phyloP scores from a whole-genome alignment of 2,113 vertebrate genomes.

The Phainopepla nitens region DNA sequence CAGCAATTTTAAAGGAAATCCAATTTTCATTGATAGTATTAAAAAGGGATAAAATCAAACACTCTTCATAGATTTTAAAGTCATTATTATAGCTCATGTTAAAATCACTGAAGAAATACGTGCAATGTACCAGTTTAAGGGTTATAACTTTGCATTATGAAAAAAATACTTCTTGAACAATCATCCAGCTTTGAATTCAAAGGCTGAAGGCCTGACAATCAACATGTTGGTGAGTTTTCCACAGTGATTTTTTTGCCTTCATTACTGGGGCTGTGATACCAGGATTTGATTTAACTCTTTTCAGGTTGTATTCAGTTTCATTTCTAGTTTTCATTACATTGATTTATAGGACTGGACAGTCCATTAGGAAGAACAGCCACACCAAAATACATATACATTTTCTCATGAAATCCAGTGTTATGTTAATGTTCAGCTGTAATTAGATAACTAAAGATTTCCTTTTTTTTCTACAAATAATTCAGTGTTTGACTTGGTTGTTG shows the following conservation, averaged over 20 bases:
- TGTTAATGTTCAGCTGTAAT: background rate
- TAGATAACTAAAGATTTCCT: background rate
- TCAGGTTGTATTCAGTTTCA: background rate
- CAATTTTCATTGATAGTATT: background rate
- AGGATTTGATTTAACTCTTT: background rate
- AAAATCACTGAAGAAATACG: background rate
- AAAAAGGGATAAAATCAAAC: background rate
- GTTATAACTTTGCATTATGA: background rate
- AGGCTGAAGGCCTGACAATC: background rate
- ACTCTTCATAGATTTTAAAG: background rate
- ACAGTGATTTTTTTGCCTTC: background rate
- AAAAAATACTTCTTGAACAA: background rate
- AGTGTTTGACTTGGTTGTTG: background rate
- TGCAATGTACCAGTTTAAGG: background rate
- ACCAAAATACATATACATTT: background rate
- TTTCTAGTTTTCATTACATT: background rate
- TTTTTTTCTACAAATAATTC: background rate
- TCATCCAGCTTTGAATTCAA: background rate
- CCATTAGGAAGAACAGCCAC: background rate
- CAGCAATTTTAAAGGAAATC: background rate
- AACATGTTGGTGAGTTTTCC: background rate
- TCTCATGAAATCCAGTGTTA: background rate
- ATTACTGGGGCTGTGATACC: background rate
- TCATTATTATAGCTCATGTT: background rate
- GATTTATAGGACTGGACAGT: background rate